These are phyloP conservation scores for Bothrops jararaca DNA, from an alignment of 2,113 vertebrate species.

Conservation along the genomic window DNA sequence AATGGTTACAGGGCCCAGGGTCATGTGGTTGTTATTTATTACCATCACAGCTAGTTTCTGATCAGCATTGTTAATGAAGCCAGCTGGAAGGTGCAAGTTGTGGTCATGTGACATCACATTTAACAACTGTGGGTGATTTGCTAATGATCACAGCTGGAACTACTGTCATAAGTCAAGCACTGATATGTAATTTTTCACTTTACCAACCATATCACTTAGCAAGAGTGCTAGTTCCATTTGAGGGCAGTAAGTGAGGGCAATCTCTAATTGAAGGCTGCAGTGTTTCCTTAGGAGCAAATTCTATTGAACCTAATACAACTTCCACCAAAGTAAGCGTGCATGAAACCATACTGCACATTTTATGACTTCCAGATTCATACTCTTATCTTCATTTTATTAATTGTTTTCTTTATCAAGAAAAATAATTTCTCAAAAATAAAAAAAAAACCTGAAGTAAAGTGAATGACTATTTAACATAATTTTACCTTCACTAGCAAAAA, in stretches of 20 bases:
- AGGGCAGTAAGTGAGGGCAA: not conserved
- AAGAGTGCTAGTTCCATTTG: not conserved
- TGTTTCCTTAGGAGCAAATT: not conserved
- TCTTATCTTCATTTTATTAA: not conserved
- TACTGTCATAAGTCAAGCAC: not conserved
- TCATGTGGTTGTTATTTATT: not conserved
- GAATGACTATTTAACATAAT: not conserved
- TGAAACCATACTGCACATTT: not conserved
- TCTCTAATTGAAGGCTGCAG: not conserved
- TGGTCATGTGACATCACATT: not conserved
- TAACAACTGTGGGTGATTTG: not conserved
- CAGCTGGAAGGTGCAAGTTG: not conserved
- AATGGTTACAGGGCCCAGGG: not conserved
- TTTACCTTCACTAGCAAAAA: not conserved
- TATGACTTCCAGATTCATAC: no score
- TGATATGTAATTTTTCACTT: not conserved
- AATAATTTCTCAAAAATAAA: not conserved
- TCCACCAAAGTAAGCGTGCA: not conserved
- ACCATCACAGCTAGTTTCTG: not conserved
- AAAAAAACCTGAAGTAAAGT: not conserved
- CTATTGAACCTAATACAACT: not conserved
- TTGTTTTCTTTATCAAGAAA: not conserved
- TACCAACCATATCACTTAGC: not conserved
- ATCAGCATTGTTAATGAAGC: not conserved
- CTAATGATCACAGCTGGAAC: not conserved